Evolutionary conservation across 2,888 invertebrate species (phyloP).

Genomic region (Rhogogaster chlorosoma): DNA sequence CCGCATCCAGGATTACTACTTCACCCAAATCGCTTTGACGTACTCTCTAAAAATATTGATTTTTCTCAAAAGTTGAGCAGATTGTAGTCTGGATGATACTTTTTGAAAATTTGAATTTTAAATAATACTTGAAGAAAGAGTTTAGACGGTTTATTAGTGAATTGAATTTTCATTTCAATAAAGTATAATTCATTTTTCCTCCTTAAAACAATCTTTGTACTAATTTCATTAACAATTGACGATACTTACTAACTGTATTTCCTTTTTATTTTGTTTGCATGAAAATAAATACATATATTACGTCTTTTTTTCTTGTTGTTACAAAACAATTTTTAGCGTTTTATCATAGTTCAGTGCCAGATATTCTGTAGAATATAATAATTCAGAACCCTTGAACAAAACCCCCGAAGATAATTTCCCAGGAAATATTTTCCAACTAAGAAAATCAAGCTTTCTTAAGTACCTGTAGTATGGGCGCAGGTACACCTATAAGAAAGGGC

Average conservation of each 20-base stretch:
- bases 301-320: not conserved
- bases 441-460: not conserved
- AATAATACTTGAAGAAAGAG: not conserved
- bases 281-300: conserved; percentile 48
- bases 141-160: conserved; percentile 18
- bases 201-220: not conserved
- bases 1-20: conserved; percentile 96
- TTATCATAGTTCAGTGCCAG: not conserved
- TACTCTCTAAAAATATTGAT: conserved; percentile 82
- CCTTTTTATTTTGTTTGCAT: conserved; percentile 39
- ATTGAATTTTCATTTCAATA: not conserved
- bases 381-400: not conserved
- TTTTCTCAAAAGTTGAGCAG: not conserved
- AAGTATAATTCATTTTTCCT: not conserved
- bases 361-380: not conserved
- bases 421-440: not conserved
- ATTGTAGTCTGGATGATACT: not conserved
- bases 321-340: not conserved
- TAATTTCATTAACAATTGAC: conserved; percentile 13
- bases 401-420: not conserved
- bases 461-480: conserved; percentile 90
- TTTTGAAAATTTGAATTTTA: not conserved
- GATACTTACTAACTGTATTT: conserved; percentile 50
- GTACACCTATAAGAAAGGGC: conserved; percentile 98
- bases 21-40: conserved; percentile 93